Conservation (phyloP, 2,888 invertebrate species). For the Habroteleia sp. region DNA sequence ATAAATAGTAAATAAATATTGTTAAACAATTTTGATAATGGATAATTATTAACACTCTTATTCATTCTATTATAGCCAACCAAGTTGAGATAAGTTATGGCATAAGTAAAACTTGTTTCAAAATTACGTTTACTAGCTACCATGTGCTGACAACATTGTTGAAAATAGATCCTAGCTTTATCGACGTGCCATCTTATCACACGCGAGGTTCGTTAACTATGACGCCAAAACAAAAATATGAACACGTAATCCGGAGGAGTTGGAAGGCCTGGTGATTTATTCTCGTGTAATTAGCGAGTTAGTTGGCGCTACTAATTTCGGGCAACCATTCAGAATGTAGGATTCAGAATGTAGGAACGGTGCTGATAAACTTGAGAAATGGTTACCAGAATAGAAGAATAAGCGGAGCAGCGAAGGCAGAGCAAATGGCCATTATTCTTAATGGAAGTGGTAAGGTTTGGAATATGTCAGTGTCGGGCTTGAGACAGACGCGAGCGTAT, state of each 20-base stretch:
- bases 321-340: too few relatives aligned
- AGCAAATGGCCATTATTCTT: constrained; percentile 59
- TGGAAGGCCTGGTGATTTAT: constrained; percentile 24
- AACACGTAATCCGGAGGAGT: constrained; percentile 26
- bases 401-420: constrained; percentile 28
- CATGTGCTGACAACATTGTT: constrained; percentile 10
- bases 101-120: too few relatives aligned
- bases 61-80: too few relatives aligned
- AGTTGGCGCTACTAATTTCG: constrained; percentile 46
- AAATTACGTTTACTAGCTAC: too few relatives aligned
- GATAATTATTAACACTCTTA: too few relatives aligned
- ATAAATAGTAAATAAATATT: too few relatives aligned
- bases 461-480: constrained; percentile 62
- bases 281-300: constrained; percentile 46
- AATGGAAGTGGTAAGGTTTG: constrained; percentile 60
- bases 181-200: constrained; percentile 49
- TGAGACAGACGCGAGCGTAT: constrained; percentile 58
- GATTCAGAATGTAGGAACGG: constrained; percentile 39
- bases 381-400: constrained; percentile 45
- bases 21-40: too few relatives aligned
- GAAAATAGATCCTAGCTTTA: constrained; percentile 22
- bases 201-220: constrained; percentile 39
- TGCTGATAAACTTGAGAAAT: constrained; percentile 53
- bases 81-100: too few relatives aligned
- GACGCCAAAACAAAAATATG: constrained; percentile 44